A percentile compares a stretch with the other conserved stretches of the same genome.
phyloP scores from a whole-genome alignment of 2,113 vertebrate species.

The Dissostichus mawsoni region DNA sequence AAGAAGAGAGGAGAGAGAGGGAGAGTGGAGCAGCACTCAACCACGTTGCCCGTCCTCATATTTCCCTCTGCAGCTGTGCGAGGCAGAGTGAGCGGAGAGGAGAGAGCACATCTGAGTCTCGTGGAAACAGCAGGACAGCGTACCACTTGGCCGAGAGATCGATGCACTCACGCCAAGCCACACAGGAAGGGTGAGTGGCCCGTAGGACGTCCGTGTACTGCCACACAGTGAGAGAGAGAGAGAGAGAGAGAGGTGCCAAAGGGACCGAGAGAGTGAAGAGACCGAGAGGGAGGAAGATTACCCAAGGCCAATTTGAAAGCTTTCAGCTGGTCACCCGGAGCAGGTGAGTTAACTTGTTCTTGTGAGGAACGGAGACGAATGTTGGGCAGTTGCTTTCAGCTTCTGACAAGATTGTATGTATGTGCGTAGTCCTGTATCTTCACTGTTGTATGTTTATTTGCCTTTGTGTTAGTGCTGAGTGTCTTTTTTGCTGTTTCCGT shows the following conservation, averaged over 20 bases:
- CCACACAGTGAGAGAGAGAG: constrained; percentile 22
- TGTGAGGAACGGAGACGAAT: constrained; percentile 16
- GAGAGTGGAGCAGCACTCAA: constrained; percentile 58
- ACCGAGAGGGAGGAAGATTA: constrained; percentile 42
- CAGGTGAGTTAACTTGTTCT: constrained; percentile 82
- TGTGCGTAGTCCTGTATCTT: constrained; percentile 12
- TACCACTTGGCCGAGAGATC: constrained; percentile 72
- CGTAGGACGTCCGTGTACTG: constrained; percentile 54
- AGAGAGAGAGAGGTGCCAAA: constrained; percentile 18
- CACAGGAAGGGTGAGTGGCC: constrained; percentile 55
- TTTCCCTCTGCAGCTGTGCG: constrained; percentile 80
- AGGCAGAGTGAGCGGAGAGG: constrained; percentile 73
- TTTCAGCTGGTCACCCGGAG: constrained; percentile 62
- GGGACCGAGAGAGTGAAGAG: constrained; percentile 38
- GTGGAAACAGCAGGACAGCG: constrained; percentile 73
- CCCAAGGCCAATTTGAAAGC: constrained; percentile 57
- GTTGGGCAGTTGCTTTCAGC: constrained; percentile 33
- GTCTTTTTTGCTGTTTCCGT: constrained; percentile 16
- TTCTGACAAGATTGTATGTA: constrained; percentile 23
- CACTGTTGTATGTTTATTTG: constrained; percentile 32
- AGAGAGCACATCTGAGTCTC: constrained; percentile 70
- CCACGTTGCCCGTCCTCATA: constrained; percentile 74
- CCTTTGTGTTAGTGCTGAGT: constrained; percentile 24
- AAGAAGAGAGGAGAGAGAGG: constrained; percentile 28
- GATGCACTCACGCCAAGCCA: constrained; percentile 60